Base-by-base conservation (phyloP, 2,888 invertebrate species). In the Dioctria rufipes region DNA sequence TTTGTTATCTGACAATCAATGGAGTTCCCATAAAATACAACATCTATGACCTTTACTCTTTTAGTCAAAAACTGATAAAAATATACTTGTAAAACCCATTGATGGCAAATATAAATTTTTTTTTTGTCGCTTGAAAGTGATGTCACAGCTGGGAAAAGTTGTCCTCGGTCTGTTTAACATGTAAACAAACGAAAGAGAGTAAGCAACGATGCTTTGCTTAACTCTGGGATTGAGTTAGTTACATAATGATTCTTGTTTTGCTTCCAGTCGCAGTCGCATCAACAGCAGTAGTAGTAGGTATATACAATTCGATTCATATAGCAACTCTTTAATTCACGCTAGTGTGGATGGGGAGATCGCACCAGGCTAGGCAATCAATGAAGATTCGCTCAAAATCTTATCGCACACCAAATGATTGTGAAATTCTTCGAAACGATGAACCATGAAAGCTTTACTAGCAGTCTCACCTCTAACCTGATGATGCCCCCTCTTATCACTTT, bases 111-210 rank as follows among this genome's bases (percentile, higher is more conserved):
- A 54, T 54, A 0, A 54, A 25, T 25, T 2, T 25, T 25, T 25
- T n/a, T 11, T n/a, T 54, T n/a, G 1, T 54, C 54, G 11, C 54
- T 54, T n/a, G 6, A 46, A 46, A 58, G 51, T 73, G 73, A 73
- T 73, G 73, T 73, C 73, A 73, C 58, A 73, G 39, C 61, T 73
- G 60, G 58, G 54, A 73, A 73, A 73, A 73, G 73, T 11, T 73
- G 73, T 54, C 51, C 73, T 51, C 73, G 73, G 60, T 73, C 73
- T 73, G 73, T 73, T 73, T 73, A 58, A 58, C 73, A 73, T 73
- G 6, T 25, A 73, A 58, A n/a, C 60, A 73, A 40, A 13, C 0
- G 58, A 58, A 54, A 54, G 6, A 6, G 54, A 11, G 11, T 54
- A 54, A 54, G 54, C 54, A 54, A 46, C 9, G 9, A 11, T 25